A percentile compares a stretch with the other conserved stretches of the same genome.
These are phyloP conservation scores for Labroides dimidiatus DNA, from an alignment of 2,797 vertebrate species.

Conservation along the genomic window DNA sequence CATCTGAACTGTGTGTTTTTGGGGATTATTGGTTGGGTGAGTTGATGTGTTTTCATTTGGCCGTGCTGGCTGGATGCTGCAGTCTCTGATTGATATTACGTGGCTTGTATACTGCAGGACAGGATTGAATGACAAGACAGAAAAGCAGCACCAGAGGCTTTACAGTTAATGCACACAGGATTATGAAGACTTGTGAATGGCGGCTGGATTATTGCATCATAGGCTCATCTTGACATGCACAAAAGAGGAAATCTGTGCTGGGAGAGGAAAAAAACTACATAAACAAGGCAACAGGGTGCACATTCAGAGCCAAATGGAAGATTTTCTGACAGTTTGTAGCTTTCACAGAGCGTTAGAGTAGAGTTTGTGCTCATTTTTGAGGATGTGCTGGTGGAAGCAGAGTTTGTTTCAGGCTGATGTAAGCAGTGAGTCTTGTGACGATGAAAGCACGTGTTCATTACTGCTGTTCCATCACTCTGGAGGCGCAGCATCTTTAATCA, in stretches of 20 bases:
- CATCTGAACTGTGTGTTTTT: constrained; percentile 41
- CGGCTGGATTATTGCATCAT: constrained; percentile 75
- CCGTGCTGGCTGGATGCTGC: constrained; percentile 50
- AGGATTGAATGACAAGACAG: constrained; percentile 69
- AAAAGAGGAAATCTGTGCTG: constrained; percentile 50
- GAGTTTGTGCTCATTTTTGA: constrained; percentile 5
- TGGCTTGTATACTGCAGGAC: constrained; percentile 53
- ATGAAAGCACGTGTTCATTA: not conserved
- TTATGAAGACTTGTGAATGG: constrained; percentile 76
- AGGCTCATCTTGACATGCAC: constrained; percentile 64
- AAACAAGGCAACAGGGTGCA: constrained; percentile 21
- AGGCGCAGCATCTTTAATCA: constrained; percentile 33
- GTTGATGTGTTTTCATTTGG: constrained; percentile 49
- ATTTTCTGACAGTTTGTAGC: not conserved
- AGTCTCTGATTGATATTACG: constrained; percentile 63
- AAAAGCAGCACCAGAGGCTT: constrained; percentile 47
- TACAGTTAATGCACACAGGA: constrained; percentile 76
- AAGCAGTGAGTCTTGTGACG: constrained; percentile 28
- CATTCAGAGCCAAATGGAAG: not conserved
- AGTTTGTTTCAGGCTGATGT: constrained; percentile 29
- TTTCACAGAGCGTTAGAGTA: constrained; percentile 13
- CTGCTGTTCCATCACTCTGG: constrained; percentile 28
- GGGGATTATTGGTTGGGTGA: constrained; percentile 53
- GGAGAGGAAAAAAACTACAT: constrained; percentile 8
- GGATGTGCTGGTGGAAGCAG: constrained; percentile 2